Evolutionary conservation across 2,113 vertebrate species (phyloP), one percentile per base, ranked within the genome.

Genomic region (Galeopterus variegatus): DNA sequence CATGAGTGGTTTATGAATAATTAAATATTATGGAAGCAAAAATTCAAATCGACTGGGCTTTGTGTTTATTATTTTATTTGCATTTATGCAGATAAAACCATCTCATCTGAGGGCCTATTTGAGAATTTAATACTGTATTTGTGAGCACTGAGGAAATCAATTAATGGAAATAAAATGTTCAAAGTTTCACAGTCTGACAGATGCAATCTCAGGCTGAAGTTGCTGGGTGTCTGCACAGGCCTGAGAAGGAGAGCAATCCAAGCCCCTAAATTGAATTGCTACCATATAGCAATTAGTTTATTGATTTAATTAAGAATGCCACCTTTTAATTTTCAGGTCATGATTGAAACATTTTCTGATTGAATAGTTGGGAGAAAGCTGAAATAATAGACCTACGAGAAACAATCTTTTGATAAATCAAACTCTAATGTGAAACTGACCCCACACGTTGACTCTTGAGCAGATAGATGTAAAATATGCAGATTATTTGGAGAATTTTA

Each of bases 221-320:
- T 98, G 98, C 98, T 98, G 98, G 98, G 94, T 99, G 99, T 99
- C 99, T 99, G 98, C 98, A 98, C 98, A 98, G 99, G 99, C 99
- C 99, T 98, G 98, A 98, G 99, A 99, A 99, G 98, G 98, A 98
- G 98, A 98, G 98, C 98, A 99, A 99, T 99, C 99, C 99, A 99
- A 99, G 99, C 98, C 99, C 99, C 98, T 99, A 99, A 99, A 99
- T 99, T 99, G 99, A 99, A 99, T 99, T 99, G 98, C 99, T 99
- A 99, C 99, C 99, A 98, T 98, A 99, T 98, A 99, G 99, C 99
- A 99, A 99, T 99, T 99, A 99, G 99, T 99, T 99, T 99, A 99
- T 99, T 99, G 99, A 99, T 99, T 99, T 99, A 99, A 99, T 99
- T 99, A 99, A 99, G 99, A 99, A 99, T 99, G 97, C 98, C 98